Conservation (phyloP, 1,140 invertebrate genomes). For the Prorops nasuta region DNA sequence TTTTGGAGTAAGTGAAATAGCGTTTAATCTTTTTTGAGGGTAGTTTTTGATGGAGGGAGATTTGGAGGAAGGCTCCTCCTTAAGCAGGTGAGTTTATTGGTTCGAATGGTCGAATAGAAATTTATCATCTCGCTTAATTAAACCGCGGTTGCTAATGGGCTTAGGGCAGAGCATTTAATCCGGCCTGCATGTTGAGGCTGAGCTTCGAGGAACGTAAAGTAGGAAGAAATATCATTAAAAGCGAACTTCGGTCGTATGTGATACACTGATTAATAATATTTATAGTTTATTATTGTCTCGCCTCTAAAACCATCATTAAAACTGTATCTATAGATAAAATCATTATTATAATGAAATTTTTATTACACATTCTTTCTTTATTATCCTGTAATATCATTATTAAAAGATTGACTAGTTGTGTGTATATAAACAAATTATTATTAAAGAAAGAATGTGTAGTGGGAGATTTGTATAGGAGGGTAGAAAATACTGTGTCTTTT, state of each 20-base stretch:
- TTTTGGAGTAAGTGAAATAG: background rate
- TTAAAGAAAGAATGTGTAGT: no score
- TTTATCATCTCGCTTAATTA: slow-evolving; percentile 39
- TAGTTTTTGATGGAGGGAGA: background rate
- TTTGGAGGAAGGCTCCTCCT: background rate
- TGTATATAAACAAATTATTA: no score
- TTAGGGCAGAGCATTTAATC: slow-evolving; percentile 31
- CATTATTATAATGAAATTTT: background rate
- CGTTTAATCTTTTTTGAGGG: background rate
- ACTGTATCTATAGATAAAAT: background rate
- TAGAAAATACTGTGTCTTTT: no score
- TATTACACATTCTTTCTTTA: background rate
- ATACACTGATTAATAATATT: background rate
- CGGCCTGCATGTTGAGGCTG: slow-evolving; percentile 18
- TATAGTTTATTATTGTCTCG: background rate
- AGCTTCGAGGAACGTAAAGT: slow-evolving; percentile 3
- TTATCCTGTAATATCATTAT: background rate
- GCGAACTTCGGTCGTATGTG: background rate
- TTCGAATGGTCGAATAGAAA: slow-evolving; percentile 27
- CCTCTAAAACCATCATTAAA: background rate
- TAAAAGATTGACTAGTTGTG: no score
- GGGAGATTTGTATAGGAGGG: no score
- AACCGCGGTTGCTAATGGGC: slow-evolving; percentile 36
- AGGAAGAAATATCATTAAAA: no score
- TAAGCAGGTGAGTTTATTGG: slow-evolving; percentile 10